Percentiles rank a stretch among this genome's conserved stretches.
Conservation (phyloP, 2,888 invertebrate genomes). For the Machimus atricapillus region DNA sequence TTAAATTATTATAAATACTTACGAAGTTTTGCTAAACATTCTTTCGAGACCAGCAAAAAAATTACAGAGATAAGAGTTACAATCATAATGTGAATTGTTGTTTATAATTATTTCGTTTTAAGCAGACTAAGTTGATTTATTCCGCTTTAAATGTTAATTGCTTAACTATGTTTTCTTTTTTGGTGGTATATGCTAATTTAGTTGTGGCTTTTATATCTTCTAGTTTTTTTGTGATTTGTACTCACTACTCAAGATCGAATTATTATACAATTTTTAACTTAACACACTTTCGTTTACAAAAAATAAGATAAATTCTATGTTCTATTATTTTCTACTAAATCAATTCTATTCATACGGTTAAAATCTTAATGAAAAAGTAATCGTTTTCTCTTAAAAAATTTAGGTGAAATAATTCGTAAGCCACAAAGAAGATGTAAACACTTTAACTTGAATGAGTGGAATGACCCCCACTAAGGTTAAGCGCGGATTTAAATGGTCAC, state of each 20-base stretch:
- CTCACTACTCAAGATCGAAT: neutral
- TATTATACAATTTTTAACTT: neutral
- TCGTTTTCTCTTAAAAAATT: neutral
- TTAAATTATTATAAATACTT: neutral
- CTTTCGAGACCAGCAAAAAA: neutral
- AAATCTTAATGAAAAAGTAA: neutral
- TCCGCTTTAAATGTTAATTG: neutral
- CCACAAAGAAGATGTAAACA: neutral
- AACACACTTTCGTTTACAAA: neutral
- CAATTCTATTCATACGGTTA: neutral
- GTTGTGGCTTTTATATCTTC: too few species aligned
- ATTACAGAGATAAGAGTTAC: neutral
- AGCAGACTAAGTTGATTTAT: neutral
- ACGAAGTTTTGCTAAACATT: slow-evolving; percentile 5
- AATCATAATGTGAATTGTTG: neutral
- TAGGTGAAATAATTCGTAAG: neutral
- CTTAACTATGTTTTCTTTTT: neutral
- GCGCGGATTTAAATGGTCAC: neutral
- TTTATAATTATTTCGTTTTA: neutral
- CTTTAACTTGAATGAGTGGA: neutral
- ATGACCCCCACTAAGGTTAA: neutral
- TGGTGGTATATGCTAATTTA: neutral
- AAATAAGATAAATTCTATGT: neutral
- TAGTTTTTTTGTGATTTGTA: neutral
- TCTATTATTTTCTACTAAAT: neutral